phyloP scores from a whole-genome alignment of 2,113 vertebrate genomes.

The Cairina moschata region DNA sequence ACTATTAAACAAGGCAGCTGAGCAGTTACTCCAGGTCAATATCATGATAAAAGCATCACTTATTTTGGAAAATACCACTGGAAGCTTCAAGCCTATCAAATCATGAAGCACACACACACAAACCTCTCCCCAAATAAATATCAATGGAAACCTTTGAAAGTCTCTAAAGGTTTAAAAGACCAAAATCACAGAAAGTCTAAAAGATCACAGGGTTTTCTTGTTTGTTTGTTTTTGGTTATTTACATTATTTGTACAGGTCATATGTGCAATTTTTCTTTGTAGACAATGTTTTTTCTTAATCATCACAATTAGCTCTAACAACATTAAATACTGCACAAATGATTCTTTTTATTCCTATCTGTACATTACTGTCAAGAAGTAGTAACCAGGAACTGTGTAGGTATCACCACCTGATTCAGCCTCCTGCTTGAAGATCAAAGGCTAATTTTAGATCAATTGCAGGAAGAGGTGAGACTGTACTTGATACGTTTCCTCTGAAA shows the following conservation, averaged over 20 bases:
- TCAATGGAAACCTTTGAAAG: neutral
- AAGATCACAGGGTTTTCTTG: neutral
- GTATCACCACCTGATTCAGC: neutral
- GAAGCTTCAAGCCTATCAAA: neutral
- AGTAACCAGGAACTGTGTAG: neutral
- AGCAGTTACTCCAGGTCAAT: neutral
- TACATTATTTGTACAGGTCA: neutral
- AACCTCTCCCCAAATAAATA: neutral
- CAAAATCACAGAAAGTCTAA: fast-evolving
- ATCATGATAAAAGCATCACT: neutral
- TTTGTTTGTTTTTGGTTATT: neutral
- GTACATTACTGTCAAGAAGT: neutral
- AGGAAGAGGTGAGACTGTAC: neutral
- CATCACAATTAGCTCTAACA: neutral
- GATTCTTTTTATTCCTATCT: neutral
- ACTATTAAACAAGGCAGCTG: constrained; percentile 24
- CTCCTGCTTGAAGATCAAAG: neutral
- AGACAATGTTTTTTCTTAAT: neutral
- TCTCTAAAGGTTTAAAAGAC: neutral
- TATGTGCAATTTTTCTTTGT: neutral
- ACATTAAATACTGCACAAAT: neutral
- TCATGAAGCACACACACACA: neutral
- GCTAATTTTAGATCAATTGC: neutral
- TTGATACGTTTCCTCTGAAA: neutral
- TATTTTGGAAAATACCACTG: neutral